A percentile compares a stretch with the other conserved stretches of the same genome.
Evolutionary conservation across 2,113 vertebrate species (phyloP).

Genomic region (Scalopus aquaticus): DNA sequence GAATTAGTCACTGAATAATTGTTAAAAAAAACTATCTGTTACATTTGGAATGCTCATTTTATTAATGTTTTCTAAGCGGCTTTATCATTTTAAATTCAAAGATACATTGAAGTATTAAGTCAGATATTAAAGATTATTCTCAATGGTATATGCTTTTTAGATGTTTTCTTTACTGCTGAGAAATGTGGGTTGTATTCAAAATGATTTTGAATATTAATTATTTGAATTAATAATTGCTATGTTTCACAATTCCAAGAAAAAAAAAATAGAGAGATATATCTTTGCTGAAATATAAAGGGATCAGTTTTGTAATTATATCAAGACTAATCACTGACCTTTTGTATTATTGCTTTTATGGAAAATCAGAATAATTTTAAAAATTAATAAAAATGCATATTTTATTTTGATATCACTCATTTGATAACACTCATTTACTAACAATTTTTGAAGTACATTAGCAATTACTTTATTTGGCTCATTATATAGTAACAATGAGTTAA

Average conservation of each 20-base stretch:
- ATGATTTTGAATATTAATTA: background rate
- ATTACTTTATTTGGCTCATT: constrained; percentile 34
- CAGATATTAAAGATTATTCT: background rate
- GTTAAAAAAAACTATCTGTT: background rate
- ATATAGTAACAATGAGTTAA: constrained; percentile 14
- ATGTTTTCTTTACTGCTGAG: background rate
- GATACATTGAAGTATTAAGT: background rate
- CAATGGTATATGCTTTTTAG: background rate
- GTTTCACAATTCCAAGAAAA: background rate
- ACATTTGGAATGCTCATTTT: background rate
- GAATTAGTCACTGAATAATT: background rate
- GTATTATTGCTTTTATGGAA: constrained; percentile 28
- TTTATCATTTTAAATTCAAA: background rate
- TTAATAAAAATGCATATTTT: too few relatives aligned
- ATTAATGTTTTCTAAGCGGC: background rate
- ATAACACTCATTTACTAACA: constrained; percentile 49
- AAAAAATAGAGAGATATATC: too few relatives aligned
- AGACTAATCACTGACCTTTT: constrained; percentile 48
- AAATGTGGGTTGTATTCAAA: background rate
- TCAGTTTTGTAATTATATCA: constrained; percentile 47
- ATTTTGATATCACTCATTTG: background rate
- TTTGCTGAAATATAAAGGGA: background rate
- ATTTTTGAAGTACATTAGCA: constrained; percentile 33
- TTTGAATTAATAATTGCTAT: constrained; percentile 52
- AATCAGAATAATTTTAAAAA: constrained; percentile 37